Evolutionary conservation across 2,113 vertebrate genomes (phyloP), one percentile per base, ranked within the genome.

Genomic region (Perca flavescens): DNA sequence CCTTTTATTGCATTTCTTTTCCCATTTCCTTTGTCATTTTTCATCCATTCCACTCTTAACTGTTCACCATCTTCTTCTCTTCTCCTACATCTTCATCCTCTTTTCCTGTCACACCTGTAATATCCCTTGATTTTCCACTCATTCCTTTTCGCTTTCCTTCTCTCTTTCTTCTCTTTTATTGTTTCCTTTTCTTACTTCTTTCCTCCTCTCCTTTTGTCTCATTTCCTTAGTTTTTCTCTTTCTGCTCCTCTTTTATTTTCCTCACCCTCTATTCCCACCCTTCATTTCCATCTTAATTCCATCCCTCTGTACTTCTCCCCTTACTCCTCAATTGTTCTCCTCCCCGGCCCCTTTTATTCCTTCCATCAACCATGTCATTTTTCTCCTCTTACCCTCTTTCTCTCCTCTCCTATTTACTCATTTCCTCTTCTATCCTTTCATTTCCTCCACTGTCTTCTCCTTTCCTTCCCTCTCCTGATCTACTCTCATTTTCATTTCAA

Each of bases 401-500:
- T 46, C 34, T 11, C 11, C 28, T 31, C 21, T 65, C 62, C 16
- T 50, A 19, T 67, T 28, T 62, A 58, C 61, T 25, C 25, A 43
- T 62, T 31, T 64, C 58, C 57, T 43, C 47, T 15, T 16, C 19
- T 46, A 14, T 66, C 21, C 10, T 67, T 52, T 46, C 64, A 40
- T 79, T 49, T 84, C 61, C 60, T 67, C 65, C 11, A 22, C 54
- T 60, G 16, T 54, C n/a, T 17, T 14, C 50, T 63, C 49, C 34
- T 68, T 36, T 43, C 53, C 57, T 56, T 54, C 21, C n/a, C 16
- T 74, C 36, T 15, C n/a, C 5, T 50, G n/a, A 19, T 21, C 56
- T 60, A 7, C 57, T 84, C 64, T 88, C 49, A 36, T 81, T 54
- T 85, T 72, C 76, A 70, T 87, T 28, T 72, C 67, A 36, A 31